These are phyloP conservation scores for Anthopleura sola DNA, from an alignment of 64 coral and sea anemone genomes.

Conservation along the genomic window DNA sequence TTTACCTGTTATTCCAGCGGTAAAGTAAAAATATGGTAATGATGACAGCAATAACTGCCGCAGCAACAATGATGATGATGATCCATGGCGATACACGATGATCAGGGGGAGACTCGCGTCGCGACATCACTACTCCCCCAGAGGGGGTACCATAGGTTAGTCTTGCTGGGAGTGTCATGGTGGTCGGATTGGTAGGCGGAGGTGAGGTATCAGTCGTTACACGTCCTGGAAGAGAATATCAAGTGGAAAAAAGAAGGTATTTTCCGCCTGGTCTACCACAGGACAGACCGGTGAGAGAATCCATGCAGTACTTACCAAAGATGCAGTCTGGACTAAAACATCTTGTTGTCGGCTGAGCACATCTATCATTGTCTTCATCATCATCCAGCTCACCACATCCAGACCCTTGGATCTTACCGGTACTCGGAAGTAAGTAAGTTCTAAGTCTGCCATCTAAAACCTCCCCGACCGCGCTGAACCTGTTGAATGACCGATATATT, in stretches of 20 bases:
- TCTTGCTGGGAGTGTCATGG: background rate
- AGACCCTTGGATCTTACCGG: background rate
- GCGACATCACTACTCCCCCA: background rate
- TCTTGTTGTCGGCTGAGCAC: background rate
- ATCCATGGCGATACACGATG: constrained; percentile 60
- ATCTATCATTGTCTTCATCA: background rate
- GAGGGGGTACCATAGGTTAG: background rate
- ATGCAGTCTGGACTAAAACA: background rate
- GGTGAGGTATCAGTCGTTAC: background rate
- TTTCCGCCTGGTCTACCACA: no score
- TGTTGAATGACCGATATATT: background rate
- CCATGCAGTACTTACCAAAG: background rate
- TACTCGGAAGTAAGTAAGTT: background rate
- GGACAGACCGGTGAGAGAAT: no score
- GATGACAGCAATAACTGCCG: constrained; percentile 55
- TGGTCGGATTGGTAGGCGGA: background rate
- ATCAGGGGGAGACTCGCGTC: constrained; percentile 2
- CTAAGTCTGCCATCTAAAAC: background rate
- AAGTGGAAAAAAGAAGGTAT: no score
- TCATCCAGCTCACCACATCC: constrained; percentile 6
- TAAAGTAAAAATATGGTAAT: constrained; percentile 81
- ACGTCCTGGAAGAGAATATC: background rate
- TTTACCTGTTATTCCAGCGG: constrained; percentile 76
- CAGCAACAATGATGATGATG: constrained; percentile 66
- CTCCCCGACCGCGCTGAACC: background rate